Percentiles rank a stretch among this genome's conserved stretches.
Evolutionary conservation across 2,797 vertebrate species (phyloP).

Genomic region (Crocidura indochinensis): DNA sequence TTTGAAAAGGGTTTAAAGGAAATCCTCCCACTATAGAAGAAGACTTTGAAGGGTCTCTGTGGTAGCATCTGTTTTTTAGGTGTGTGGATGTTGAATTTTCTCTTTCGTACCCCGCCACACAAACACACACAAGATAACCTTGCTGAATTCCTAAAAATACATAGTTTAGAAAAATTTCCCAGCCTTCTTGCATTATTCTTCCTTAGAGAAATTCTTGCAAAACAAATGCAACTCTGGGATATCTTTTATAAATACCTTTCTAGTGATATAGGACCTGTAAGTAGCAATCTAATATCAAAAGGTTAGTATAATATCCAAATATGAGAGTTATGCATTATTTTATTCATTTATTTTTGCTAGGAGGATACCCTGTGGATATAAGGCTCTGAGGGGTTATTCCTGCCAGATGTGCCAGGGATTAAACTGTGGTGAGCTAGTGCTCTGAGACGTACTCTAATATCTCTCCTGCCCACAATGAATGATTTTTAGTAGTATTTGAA

Average conservation of each 20-base stretch:
- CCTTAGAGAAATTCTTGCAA: slow-evolving; percentile 32
- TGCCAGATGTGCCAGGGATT: no score
- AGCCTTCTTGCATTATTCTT: slow-evolving; percentile 7
- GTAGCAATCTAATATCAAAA: not conserved
- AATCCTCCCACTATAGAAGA: slow-evolving; percentile 88
- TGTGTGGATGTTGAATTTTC: slow-evolving; percentile 29
- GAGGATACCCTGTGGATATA: no score
- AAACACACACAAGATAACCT: slow-evolving; percentile 19
- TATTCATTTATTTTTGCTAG: no score
- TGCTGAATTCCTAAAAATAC: slow-evolving; percentile 60
- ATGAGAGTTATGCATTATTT: no score
- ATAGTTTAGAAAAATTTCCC: not conserved
- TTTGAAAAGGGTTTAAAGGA: slow-evolving; percentile 91
- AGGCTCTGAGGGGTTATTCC: no score
- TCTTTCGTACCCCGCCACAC: slow-evolving; percentile 28
- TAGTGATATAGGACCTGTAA: not conserved
- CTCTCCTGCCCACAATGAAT: not conserved
- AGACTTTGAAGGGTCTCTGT: slow-evolving; percentile 34
- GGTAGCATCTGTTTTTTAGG: slow-evolving; percentile 54
- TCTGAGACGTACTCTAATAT: no score
- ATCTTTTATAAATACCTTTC: slow-evolving; percentile 43
- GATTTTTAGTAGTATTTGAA: slow-evolving; percentile 9
- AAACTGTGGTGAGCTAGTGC: no score
- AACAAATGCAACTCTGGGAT: not conserved
- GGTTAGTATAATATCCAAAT: not conserved